Base-by-base conservation (phyloP, 2,888 invertebrate genomes). In the Merodon equestris region DNA sequence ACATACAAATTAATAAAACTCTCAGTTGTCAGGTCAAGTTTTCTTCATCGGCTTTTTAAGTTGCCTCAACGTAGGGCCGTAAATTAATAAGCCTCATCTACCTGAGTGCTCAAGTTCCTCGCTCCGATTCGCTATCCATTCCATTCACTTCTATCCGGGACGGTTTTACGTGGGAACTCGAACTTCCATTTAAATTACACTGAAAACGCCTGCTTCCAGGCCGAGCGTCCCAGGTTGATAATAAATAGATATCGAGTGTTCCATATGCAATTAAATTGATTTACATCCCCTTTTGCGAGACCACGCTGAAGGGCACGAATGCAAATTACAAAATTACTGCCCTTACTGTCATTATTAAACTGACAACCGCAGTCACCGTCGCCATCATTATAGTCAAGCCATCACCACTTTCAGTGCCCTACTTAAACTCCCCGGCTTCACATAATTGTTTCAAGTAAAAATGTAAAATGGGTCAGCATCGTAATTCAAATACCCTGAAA, bases 181-280 rank as follows among this genome's bases (percentile, higher is more conserved):
- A 7, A 27, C 27, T 7, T 7, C 3, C 27, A 27, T 7, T 27
- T 27, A 27, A 27, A 27, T 27, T 27, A 7, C 27, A 27, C 27
- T 27, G 27, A 7, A 27, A 27, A 27, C 27, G 2, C 7, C 7
- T 27, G 2, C 2, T 7, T 7, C 2, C 27, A 7, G 7, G 27
- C 3, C n/a, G n/a, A n/a, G n/a, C n/a, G n/a, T n/a, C n/a, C n/a
- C n/a, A n/a, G n/a, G n/a, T n/a, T n/a, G n/a, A 7, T 27, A 27
- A 27, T 7, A 27, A 7, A 7, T 7, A 27, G 27, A 27, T 7
- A 27, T 4, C 7, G 27, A 56, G 15, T 58, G 51, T 19, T 45
- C 51, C 27, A 15, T 53, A 42, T 48, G 36, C 56, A 48, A 61
- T 71, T 61, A 61, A 61, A 71, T 61, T 61, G 61, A 71, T 61